These are phyloP conservation scores for Chelmon rostratus DNA, from an alignment of 2,797 vertebrate species.

Conservation along the genomic window DNA sequence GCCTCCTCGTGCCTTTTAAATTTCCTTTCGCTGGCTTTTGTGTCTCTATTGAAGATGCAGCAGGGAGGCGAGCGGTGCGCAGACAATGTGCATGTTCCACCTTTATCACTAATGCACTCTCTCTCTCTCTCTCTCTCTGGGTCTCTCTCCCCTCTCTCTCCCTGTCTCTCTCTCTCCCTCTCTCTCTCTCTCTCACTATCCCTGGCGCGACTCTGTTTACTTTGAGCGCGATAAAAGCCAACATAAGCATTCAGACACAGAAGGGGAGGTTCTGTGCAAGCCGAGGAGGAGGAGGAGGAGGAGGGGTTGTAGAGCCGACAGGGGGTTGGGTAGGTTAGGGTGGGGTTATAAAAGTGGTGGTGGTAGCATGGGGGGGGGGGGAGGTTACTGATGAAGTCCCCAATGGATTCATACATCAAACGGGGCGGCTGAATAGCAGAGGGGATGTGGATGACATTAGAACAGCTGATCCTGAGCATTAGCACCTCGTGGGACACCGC, in stretches of 20 bases:
- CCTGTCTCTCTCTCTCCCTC: constrained; percentile 39
- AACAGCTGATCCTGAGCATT: constrained; percentile 88
- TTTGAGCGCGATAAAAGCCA: constrained; percentile 85
- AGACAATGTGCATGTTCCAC: constrained; percentile 79
- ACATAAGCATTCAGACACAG: constrained; percentile 85
- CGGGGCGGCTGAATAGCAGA: constrained; percentile 84
- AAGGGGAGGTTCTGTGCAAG: constrained; percentile 82
- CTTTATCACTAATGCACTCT: constrained; percentile 71
- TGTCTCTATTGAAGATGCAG: constrained; percentile 76
- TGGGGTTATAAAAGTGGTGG: constrained; percentile 70
- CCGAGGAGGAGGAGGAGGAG: constrained; percentile 56
- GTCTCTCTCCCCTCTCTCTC: constrained; percentile 30
- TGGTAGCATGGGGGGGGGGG: constrained; percentile 74
- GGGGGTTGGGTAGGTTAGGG: constrained; percentile 75
- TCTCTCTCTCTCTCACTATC: constrained; percentile 64
- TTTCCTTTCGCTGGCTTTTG: constrained; percentile 62
- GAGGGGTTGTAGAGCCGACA: constrained; percentile 68
- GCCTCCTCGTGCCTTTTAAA: constrained; percentile 61
- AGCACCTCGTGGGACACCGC: constrained; percentile 76
- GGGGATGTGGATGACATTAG: constrained; percentile 88
- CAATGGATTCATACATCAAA: constrained; percentile 78
- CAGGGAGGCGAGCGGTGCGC: constrained; percentile 67
- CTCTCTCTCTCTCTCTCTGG: constrained; percentile 33
- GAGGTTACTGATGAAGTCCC: constrained; percentile 75
- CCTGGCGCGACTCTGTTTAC: constrained; percentile 83